phyloP scores from a whole-genome alignment of 92 coral and sea anemone species.

The Heteractis magnifica region DNA sequence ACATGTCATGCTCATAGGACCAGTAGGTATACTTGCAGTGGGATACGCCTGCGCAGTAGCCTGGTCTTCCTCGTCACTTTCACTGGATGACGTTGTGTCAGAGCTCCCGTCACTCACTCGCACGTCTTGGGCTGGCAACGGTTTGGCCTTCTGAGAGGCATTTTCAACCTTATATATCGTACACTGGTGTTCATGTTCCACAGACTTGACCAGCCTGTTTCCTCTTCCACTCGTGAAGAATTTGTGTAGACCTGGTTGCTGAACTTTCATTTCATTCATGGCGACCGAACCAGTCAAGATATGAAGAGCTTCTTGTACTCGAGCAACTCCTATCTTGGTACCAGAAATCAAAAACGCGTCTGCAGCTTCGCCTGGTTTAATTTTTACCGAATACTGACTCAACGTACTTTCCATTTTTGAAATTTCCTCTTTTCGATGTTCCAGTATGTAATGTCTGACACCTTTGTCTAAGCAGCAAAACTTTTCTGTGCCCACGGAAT shows the following conservation, averaged over 20 bases:
- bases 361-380: constrained; percentile 37
- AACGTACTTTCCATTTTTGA: constrained; percentile 45
- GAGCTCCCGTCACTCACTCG: background rate
- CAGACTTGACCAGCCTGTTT: constrained; percentile 50
- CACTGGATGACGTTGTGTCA: constrained; percentile 3
- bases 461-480: constrained; percentile 43
- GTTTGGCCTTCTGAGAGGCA: constrained; percentile 3
- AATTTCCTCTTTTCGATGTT: constrained; percentile 54
- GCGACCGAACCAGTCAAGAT: constrained; percentile 23
- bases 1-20: constrained; percentile 10
- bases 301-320: constrained; percentile 21
- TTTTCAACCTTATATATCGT: constrained; percentile 26
- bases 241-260: constrained; percentile 66
- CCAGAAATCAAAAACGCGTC: constrained; percentile 60
- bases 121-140: background rate
- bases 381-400: constrained; percentile 37
- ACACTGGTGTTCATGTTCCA: constrained; percentile 62
- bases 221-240: constrained; percentile 55
- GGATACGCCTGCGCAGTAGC: background rate
- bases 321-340: constrained; percentile 60
- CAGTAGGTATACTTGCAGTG: background rate
- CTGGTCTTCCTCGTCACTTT: constrained; percentile 15
- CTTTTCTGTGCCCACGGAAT: constrained; percentile 40
- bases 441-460: constrained; percentile 49
- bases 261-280: constrained; percentile 16